These are phyloP conservation scores for Anarrhichthys ocellatus DNA, from an alignment of 2,113 vertebrate species.

Conservation along the genomic window DNA sequence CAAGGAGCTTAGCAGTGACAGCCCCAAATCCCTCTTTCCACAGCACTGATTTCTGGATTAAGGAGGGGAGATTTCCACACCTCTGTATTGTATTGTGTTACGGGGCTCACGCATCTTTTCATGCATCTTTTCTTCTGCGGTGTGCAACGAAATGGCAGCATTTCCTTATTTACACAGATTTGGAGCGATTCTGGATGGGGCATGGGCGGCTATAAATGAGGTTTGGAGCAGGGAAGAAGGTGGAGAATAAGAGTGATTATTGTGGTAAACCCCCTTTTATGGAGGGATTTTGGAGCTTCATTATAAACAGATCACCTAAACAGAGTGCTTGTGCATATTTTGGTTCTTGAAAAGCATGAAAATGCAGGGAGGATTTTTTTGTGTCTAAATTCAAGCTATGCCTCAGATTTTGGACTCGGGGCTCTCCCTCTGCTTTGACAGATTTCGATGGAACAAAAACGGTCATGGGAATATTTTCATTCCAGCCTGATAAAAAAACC, in stretches of 20 bases:
- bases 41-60: slow-evolving; percentile 80
- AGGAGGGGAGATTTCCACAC: slow-evolving; percentile 77
- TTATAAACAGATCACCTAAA: slow-evolving; percentile 59
- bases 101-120: slow-evolving; percentile 72
- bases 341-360: slow-evolving; percentile 55
- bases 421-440: slow-evolving; percentile 34
- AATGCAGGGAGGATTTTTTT: not conserved
- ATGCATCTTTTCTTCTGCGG: slow-evolving; percentile 66
- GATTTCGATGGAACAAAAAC: slow-evolving; percentile 44
- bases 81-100: slow-evolving; percentile 74
- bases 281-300: slow-evolving; percentile 52
- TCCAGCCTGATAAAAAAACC: slow-evolving; percentile 45
- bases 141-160: slow-evolving; percentile 58
- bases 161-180: slow-evolving; percentile 72
- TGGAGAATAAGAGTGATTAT: slow-evolving; percentile 59
- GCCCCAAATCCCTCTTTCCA: slow-evolving; percentile 78
- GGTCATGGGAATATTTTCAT: slow-evolving; percentile 60
- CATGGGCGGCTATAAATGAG: slow-evolving; percentile 29
- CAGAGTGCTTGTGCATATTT: slow-evolving; percentile 36
- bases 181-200: slow-evolving; percentile 43
- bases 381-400: not conserved
- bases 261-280: slow-evolving; percentile 58
- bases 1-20: slow-evolving; percentile 77
- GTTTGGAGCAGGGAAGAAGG: slow-evolving; percentile 42
- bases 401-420: slow-evolving; percentile 11